A percentile compares a stretch with the other conserved stretches of the same genome.
phyloP scores from a whole-genome alignment of 1,140 invertebrate species.

The Popillia japonica region DNA sequence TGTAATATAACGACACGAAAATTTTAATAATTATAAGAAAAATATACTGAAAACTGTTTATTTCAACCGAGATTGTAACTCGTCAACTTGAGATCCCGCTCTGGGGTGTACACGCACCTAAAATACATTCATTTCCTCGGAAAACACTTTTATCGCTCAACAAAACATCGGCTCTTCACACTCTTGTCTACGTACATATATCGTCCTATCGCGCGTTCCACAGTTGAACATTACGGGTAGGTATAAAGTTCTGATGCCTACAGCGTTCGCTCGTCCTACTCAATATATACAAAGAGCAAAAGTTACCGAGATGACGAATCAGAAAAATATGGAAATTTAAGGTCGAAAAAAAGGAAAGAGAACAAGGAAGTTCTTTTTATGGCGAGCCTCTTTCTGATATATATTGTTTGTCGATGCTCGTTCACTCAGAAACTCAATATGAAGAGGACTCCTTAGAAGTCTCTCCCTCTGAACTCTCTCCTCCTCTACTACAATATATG shows the following conservation, averaged over 20 bases:
- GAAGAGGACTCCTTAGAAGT: neutral
- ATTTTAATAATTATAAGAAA: too few species aligned
- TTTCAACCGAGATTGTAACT: too few species aligned
- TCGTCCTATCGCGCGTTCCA: neutral
- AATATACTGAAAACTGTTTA: too few species aligned
- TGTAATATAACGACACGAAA: too few species aligned
- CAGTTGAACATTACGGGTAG: neutral
- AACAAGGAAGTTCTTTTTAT: neutral
- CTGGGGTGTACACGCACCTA: too few species aligned
- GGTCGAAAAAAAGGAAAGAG: neutral
- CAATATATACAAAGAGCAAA: neutral
- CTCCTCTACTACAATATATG: neutral
- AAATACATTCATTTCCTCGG: too few species aligned
- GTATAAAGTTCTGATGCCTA: neutral
- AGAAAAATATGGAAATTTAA: conserved; percentile 19
- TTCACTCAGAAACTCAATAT: neutral
- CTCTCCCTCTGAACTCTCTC: neutral
- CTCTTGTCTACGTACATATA: neutral
- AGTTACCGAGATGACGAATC: conserved; percentile 9
- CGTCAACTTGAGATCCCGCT: too few species aligned
- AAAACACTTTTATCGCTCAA: neutral
- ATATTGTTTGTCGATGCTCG: conserved; percentile 5
- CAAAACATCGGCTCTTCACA: neutral
- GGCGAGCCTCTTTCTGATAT: neutral
- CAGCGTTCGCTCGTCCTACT: neutral